A percentile compares a stretch with the other conserved stretches of the same genome.
Evolutionary conservation across 2,888 invertebrate species (phyloP).

Genomic region (Drosophila affinis): DNA sequence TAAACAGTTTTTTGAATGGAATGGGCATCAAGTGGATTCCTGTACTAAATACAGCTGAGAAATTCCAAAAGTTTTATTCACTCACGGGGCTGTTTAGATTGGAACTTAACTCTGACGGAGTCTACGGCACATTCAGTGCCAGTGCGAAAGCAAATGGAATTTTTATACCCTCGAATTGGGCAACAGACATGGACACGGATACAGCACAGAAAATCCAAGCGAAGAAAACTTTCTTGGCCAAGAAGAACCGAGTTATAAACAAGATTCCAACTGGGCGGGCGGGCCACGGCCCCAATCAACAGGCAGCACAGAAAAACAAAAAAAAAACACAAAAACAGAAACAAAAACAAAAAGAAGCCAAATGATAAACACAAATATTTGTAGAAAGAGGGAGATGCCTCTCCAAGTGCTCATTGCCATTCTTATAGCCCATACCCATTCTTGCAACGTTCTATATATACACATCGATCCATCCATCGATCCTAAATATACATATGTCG

Average conservation of each 20-base stretch:
- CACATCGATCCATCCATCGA: background rate
- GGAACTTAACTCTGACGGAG: constrained; percentile 3
- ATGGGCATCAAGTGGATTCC: constrained; percentile 2
- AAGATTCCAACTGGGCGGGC: constrained; percentile 25
- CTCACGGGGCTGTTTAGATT: constrained; percentile 45
- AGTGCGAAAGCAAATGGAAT: constrained; percentile 17
- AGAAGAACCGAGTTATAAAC: constrained; percentile 43
- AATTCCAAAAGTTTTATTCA: constrained; percentile 72
- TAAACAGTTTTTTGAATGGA: no score
- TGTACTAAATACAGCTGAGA: constrained; percentile 39
- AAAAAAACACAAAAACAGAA: background rate
- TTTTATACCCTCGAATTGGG: constrained; percentile 34
- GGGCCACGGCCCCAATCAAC: background rate
- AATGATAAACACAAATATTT: constrained; percentile 27
- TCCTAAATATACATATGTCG: constrained; percentile 5
- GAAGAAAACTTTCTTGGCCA: constrained; percentile 14
- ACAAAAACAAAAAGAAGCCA: background rate
- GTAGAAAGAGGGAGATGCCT: background rate
- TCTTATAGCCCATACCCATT: background rate
- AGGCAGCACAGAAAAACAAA: background rate
- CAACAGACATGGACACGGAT: constrained; percentile 6
- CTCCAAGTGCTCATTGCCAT: constrained; percentile 21
- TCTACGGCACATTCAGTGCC: background rate
- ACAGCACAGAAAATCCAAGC: constrained; percentile 2
- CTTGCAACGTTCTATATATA: constrained; percentile 1